Evolutionary conservation across 2,888 invertebrate species (phyloP), one percentile per base, ranked within the genome.

Genomic region (Spodoptera littoralis): DNA sequence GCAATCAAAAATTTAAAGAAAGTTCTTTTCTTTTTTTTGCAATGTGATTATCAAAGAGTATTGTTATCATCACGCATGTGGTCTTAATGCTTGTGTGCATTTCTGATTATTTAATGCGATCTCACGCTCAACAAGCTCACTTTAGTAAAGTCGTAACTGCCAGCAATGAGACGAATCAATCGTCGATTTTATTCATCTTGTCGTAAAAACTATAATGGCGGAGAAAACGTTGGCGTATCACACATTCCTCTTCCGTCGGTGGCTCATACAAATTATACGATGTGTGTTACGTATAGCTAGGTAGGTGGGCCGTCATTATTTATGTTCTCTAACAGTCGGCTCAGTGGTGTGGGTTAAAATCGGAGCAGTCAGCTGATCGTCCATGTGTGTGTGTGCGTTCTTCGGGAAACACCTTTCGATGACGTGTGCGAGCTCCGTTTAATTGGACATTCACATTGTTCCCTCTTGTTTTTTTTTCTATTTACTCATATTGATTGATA

Each of bases 401-500:
- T 93, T 94, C 92, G 94, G 94, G 94, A 94, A 94, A 94, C 94
- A 94, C 94, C 94, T 94, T 94, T 91, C 90, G 93, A 94, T 94
- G 94, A 94, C 94, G 94, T 92, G 91, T 90, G 85, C 90, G 90
- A 90, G 92, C 90, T 92, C 88, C 90, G 91, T 92, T 93, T 94
- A 94, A 94, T 94, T 94, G 93, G 94, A 92, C 91, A 91, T 91
- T 92, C 92, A 89, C 92, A 93, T 93, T 94, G 93, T 93, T 94
- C 88, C 88, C 87, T 88, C 85, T 86, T 87, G 86, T 87, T 90
- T 88, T 90, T 91, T 87, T 88, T 79, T 84, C 73, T 84, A 76
- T 79, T 81, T 80, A 81, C 66, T 68, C 67, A 63, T 71, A 84
- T 81, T 83, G 81, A 88, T 87, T 82, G 83, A 84, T 84, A 82